Percentiles rank a stretch among this genome's conserved stretches.
These are phyloP conservation scores for Pammene fasciana DNA, from an alignment of 2,888 invertebrate genomes.

Conservation along the genomic window DNA sequence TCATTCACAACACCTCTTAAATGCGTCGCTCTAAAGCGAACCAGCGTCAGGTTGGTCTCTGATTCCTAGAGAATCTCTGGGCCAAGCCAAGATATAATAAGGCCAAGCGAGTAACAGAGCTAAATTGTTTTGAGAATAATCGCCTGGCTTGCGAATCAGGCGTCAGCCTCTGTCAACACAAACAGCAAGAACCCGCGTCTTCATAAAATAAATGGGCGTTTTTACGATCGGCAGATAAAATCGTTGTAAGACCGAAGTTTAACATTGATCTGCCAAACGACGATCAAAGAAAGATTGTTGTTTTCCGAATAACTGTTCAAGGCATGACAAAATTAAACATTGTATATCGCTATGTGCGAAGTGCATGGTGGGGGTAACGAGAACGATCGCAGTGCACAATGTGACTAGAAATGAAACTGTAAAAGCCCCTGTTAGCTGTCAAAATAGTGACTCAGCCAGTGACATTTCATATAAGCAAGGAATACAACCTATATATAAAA, in stretches of 20 bases:
- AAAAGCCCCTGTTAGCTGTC: no score
- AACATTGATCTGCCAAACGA: slow-evolving; percentile 24
- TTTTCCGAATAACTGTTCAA: slow-evolving; percentile 1
- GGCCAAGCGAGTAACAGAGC: no score
- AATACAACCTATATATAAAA: no score
- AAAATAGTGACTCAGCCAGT: no score
- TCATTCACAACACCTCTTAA: background rate
- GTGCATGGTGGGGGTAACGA: no score
- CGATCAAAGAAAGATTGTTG: slow-evolving; percentile 6
- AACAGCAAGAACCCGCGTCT: slow-evolving; percentile 39
- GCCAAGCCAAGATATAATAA: background rate
- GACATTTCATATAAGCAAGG: no score
- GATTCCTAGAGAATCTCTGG: background rate
- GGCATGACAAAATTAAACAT: background rate
- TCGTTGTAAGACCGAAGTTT: slow-evolving; percentile 13
- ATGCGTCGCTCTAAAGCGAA: background rate
- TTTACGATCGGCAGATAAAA: slow-evolving; percentile 36
- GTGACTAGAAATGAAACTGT: no score
- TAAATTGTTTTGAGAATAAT: slow-evolving; percentile 3
- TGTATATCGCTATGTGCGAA: background rate
- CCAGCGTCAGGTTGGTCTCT: background rate
- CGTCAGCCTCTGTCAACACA: slow-evolving; percentile 42
- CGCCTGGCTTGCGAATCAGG: slow-evolving; percentile 51
- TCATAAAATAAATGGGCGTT: slow-evolving; percentile 36
- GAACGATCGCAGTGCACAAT: no score